These are phyloP conservation scores for Meloidogyne floridensis DNA, from an alignment of 1,140 invertebrate species.

Conservation along the genomic window DNA sequence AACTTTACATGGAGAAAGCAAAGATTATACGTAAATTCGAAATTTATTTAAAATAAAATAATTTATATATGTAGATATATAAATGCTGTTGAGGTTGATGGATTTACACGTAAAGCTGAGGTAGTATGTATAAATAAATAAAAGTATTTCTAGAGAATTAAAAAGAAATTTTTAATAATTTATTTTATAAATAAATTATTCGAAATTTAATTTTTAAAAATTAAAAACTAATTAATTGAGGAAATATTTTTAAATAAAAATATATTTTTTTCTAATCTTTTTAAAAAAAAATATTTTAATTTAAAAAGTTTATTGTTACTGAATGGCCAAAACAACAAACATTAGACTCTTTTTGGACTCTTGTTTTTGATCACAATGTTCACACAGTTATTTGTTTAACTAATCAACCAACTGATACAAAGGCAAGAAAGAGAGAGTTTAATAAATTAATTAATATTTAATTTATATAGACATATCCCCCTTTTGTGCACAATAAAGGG, in stretches of 20 bases:
- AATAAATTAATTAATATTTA: conserved; percentile 20
- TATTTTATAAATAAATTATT: no score
- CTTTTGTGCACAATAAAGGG: conserved; percentile 66
- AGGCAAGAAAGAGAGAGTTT: conserved; percentile 65
- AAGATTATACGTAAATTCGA: conserved; percentile 72
- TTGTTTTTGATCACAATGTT: conserved; percentile 95
- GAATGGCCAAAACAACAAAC: conserved; percentile 93
- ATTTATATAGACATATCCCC: conserved; percentile 56
- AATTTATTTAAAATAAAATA: background rate
- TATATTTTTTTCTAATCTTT: no score
- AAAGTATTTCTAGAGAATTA: no score
- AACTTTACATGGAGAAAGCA: conserved; percentile 84
- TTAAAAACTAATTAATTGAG: no score
- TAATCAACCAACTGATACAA: conserved; percentile 72
- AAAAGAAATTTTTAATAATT: no score
- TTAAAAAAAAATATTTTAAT: no score
- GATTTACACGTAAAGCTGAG: conserved; percentile 89
- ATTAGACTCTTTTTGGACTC: conserved; percentile 90
- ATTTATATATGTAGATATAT: conserved; percentile 78
- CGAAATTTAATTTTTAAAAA: no score
- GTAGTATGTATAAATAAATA: conserved; percentile 64
- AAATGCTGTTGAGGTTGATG: conserved; percentile 97
- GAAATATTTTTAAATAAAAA: no score
- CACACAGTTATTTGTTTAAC: conserved; percentile 90
- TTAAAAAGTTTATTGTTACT: conserved; percentile 81